Conservation (phyloP, 37 sponge, comb jelly and placozoan genomes). For the Halichondria panicea region DNA sequence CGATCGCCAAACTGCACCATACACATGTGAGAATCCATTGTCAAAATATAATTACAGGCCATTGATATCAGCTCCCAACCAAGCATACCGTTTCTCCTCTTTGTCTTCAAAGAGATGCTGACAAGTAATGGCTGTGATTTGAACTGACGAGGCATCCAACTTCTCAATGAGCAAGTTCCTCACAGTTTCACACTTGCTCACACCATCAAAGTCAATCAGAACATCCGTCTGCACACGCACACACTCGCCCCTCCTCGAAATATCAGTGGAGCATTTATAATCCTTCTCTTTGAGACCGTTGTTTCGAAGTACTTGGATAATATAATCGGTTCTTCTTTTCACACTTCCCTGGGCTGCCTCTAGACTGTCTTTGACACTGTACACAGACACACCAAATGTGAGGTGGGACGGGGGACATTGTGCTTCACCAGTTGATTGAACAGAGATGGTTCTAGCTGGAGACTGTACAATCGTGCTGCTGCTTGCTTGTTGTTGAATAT, state of each 20-base stretch:
- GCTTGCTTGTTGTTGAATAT: neutral
- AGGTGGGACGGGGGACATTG: constrained; percentile 29
- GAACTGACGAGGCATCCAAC: constrained; percentile 56
- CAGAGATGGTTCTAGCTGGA: constrained; percentile 34
- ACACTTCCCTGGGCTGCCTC: constrained; percentile 68
- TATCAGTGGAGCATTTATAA: constrained; percentile 27
- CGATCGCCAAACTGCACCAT: too few relatives aligned
- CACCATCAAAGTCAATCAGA: constrained; percentile 7
- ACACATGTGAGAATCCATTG: too few relatives aligned
- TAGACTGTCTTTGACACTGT: constrained; percentile 45
- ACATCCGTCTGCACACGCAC: constrained; percentile 36
- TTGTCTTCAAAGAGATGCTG: constrained; percentile 25
- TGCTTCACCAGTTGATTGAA: constrained; percentile 45
- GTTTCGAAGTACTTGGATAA: constrained; percentile 61
- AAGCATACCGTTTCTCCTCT: constrained; percentile 30
- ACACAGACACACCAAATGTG: constrained; percentile 27
- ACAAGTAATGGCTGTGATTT: constrained; percentile 19
- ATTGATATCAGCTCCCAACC: neutral
- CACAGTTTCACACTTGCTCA: constrained; percentile 28
- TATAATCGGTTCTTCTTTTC: constrained; percentile 66
- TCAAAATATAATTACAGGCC: too few relatives aligned
- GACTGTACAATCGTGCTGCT: neutral
- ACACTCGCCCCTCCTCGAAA: constrained; percentile 6
- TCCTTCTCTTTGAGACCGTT: constrained; percentile 36
- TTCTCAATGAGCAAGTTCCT: constrained; percentile 69